Conservation (phyloP, 2,888 invertebrate genomes). For the Meloe dianella region DNA sequence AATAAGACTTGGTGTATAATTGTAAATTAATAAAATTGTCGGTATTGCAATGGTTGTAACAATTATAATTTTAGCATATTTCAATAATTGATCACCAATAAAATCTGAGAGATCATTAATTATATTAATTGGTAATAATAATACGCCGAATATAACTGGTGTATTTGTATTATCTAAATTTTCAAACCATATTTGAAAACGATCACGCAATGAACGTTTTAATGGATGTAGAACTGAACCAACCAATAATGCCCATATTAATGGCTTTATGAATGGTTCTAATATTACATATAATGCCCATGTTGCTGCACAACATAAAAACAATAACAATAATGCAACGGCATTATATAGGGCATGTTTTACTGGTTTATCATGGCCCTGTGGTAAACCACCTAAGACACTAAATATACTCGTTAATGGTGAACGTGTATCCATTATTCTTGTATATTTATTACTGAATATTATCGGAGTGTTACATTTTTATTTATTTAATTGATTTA, state of each 20-base stretch:
- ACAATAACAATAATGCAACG: slow-evolving; percentile 77
- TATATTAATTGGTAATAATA: slow-evolving; percentile 76
- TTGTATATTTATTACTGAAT: neutral
- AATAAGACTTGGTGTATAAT: slow-evolving; percentile 73
- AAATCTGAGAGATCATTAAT: slow-evolving; percentile 77
- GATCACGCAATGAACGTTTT: slow-evolving; percentile 79
- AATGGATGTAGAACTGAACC: slow-evolving; percentile 98
- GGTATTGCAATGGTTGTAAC: slow-evolving; percentile 57
- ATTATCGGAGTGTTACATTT: neutral
- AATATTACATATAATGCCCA: slow-evolving; percentile 84
- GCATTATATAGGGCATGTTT: slow-evolving; percentile 92
- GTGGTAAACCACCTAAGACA: slow-evolving; percentile 71
- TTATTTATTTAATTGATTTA: neutral
- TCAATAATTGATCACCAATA: slow-evolving; percentile 73
- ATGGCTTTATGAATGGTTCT: slow-evolving; percentile 90
- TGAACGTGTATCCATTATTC: slow-evolving; percentile 58
- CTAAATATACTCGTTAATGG: slow-evolving; percentile 75
- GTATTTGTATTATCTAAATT: slow-evolving; percentile 70
- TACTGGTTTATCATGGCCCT: slow-evolving; percentile 85
- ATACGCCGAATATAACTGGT: slow-evolving; percentile 66
- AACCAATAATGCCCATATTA: slow-evolving; percentile 94
- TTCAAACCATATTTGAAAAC: slow-evolving; percentile 81
- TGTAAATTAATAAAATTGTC: slow-evolving; percentile 70
- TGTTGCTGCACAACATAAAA: slow-evolving; percentile 71
- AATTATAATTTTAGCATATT: slow-evolving; percentile 69